These are phyloP conservation scores for Tromatobia lineatoria DNA, from an alignment of 2,888 invertebrate species.

Conservation along the genomic window DNA sequence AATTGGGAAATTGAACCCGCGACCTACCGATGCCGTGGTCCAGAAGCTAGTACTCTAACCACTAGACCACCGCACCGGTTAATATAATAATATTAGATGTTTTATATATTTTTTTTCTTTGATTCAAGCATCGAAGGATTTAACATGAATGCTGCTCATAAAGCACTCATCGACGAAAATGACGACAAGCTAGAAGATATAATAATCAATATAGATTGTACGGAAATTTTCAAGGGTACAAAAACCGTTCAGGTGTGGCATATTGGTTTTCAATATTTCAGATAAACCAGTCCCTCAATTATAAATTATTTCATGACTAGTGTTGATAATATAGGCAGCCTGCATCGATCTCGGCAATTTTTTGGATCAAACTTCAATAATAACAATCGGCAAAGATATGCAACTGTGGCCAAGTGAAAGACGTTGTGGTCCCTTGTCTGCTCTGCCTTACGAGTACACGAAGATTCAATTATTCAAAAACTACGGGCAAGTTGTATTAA, in stretches of 20 bases:
- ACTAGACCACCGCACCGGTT: no score
- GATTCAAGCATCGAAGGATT: slow-evolving; percentile 61
- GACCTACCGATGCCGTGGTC: no score
- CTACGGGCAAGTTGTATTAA: slow-evolving; percentile 69
- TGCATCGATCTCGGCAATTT: slow-evolving; percentile 59
- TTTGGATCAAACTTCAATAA: slow-evolving; percentile 64
- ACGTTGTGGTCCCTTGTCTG: slow-evolving; percentile 53
- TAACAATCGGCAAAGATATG: slow-evolving; percentile 72
- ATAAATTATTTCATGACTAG: not conserved
- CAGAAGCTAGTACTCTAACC: no score
- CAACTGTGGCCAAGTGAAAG: slow-evolving; percentile 75
- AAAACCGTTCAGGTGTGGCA: slow-evolving; percentile 25
- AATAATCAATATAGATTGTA: slow-evolving; percentile 67
- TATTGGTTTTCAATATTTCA: slow-evolving; percentile 34
- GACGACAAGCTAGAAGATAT: slow-evolving; percentile 57
- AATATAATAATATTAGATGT: not conserved
- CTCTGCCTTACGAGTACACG: slow-evolving; percentile 70
- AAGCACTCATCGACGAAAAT: slow-evolving; percentile 60
- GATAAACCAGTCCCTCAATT: no score
- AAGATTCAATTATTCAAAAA: slow-evolving; percentile 76
- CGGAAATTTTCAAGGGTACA: slow-evolving; percentile 69
- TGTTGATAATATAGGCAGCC: slow-evolving; percentile 67
- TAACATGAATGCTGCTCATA: slow-evolving; percentile 63
- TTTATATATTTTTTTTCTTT: not conserved
- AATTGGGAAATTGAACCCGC: no score